A percentile compares a stretch with the other conserved stretches of the same genome.
These are phyloP conservation scores for Microtus obscurus DNA, from an alignment of 2,797 vertebrate genomes.

Conservation along the genomic window DNA sequence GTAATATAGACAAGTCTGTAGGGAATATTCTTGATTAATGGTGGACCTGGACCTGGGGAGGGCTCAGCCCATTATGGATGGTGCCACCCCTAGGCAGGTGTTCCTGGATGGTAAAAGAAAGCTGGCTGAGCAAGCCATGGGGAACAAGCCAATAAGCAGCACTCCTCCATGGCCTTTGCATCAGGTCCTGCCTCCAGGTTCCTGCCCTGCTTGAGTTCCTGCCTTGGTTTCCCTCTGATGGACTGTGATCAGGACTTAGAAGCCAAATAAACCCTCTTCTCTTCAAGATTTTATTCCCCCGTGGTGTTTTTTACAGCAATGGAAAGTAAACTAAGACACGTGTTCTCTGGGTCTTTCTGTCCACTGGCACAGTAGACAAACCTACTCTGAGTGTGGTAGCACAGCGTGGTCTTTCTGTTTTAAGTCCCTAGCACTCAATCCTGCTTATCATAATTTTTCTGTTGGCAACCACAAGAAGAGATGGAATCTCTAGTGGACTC, in stretches of 20 bases:
- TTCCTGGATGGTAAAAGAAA: background rate
- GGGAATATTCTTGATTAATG: background rate
- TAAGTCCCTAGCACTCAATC: constrained; percentile 37
- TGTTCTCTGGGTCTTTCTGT: background rate
- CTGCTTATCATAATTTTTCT: background rate
- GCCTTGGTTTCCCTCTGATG: background rate
- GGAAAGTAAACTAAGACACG: background rate
- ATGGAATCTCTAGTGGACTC: background rate
- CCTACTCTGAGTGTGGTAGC: background rate
- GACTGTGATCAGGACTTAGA: background rate
- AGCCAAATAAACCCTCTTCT: background rate
- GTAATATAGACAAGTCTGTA: background rate
- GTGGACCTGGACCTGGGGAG: background rate
- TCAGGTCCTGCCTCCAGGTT: background rate
- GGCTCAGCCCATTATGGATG: background rate
- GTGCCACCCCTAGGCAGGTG: background rate
- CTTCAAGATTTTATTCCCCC: background rate
- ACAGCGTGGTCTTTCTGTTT: background rate
- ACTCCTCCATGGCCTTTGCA: background rate
- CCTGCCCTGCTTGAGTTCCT: background rate
- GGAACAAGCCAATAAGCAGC: background rate
- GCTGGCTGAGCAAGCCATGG: background rate
- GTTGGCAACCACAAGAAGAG: background rate
- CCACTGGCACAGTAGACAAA: background rate
- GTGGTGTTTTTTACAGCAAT: background rate